Evolutionary conservation across 2,113 vertebrate species (phyloP), one percentile per base, ranked within the genome.

Genomic region (Python bivittatus): DNA sequence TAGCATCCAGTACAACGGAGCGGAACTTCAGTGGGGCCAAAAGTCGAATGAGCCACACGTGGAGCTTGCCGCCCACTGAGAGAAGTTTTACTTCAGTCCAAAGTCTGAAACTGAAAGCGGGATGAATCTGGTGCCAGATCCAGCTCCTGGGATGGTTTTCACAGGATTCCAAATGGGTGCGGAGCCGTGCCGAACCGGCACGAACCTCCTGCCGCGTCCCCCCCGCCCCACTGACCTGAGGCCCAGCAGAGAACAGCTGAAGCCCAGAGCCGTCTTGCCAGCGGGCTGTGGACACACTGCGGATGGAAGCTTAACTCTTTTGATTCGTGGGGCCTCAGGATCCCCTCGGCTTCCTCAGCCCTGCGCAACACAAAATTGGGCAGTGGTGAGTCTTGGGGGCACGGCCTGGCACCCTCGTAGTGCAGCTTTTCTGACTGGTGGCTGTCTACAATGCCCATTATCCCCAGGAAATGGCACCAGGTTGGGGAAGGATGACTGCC

Each of bases 331-430:
- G 99, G 99, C 94, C 98, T 98, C 42, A 99, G 97, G 89, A 99
- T 98, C n/a, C 99, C 99, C 86, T 99, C 99, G 0, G 98, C 98
- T 94, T 98, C 97, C 97, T 99, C 99, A 0, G 98, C 96, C 97
- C 99, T 99, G 93, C 95, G 92, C 90, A 94, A 95, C 22, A 23
- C 44, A 93, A 54, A 85, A 44, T 58, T 1, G 9, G 20, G 42
- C 10, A 6, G 25, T 53, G 4, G n/a, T 52, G 53, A 33, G 2
- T 33, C 6, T 72, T 20, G 68, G 9, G 2, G 17, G 29, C 53
- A 22, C 1, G 12, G 53, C 29, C 15, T 23, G 27, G 29, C 4
- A 84, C 44, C 4, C 4, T 23, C 38, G 1, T 44, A 38, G 38
- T 22, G 10, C 42, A 44, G 1, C 44, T 85, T 85, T 52, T 52